phyloP scores from a whole-genome alignment of 2,113 vertebrate genomes.

The Calyptomena viridis region DNA sequence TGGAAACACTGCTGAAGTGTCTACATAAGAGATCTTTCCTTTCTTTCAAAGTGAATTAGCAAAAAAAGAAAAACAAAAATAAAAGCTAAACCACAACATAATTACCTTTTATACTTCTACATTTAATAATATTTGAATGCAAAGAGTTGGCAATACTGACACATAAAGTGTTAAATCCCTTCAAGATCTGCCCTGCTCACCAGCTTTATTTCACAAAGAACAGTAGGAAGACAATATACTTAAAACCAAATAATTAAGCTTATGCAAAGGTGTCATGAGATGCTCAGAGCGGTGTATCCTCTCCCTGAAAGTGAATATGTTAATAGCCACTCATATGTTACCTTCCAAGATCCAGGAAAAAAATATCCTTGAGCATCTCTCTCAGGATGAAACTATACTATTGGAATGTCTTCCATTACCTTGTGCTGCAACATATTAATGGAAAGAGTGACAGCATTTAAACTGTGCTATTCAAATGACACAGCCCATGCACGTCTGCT shows the following conservation, averaged over 20 bases:
- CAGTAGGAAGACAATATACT: neutral
- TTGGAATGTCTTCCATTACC: neutral
- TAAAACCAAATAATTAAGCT: neutral
- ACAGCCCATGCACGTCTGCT: neutral
- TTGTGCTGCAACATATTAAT: neutral
- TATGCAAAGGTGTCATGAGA: neutral
- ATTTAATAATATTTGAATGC: slow-evolving; percentile 12
- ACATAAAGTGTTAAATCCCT: neutral
- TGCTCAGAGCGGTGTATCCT: neutral
- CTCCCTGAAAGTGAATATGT: neutral
- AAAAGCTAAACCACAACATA: neutral
- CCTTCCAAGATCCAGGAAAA: neutral
- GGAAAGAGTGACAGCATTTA: neutral
- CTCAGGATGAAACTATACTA: neutral
- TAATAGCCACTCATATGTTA: neutral
- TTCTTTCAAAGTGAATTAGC: neutral
- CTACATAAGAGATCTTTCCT: neutral
- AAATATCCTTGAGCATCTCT: neutral
- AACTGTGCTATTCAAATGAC: neutral
- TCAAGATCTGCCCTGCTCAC: neutral
- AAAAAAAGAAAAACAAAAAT: neutral
- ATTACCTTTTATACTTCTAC: neutral
- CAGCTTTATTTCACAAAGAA: neutral
- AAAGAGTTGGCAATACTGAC: neutral
- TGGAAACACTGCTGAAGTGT: neutral